phyloP scores from a whole-genome alignment of 2,888 invertebrate genomes.

The Pilophorus perplexus region DNA sequence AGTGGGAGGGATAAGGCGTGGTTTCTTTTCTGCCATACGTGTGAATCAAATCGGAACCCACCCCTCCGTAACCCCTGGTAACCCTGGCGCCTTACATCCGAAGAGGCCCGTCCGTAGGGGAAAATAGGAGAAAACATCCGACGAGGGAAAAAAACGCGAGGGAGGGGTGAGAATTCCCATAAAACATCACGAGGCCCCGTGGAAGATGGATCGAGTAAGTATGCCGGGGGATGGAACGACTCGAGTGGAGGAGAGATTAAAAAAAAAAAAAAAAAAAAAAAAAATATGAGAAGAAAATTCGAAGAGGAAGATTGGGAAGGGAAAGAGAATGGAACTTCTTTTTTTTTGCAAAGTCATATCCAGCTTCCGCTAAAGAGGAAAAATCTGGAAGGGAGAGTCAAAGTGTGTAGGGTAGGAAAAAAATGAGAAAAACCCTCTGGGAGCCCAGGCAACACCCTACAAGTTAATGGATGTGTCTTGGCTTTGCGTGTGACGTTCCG shows the following conservation, averaged over 20 bases:
- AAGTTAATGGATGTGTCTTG: background rate
- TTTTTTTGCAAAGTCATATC: background rate
- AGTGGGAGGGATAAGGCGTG: no score
- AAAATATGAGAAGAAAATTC: background rate
- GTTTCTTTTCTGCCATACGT: no score
- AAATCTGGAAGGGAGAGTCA: background rate
- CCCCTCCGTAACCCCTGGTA: no score
- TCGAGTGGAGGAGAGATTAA: background rate
- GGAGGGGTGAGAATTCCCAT: no score
- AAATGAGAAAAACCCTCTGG: background rate
- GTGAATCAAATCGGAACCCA: no score
- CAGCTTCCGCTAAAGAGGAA: background rate
- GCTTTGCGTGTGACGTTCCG: background rate
- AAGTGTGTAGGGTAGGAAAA: background rate
- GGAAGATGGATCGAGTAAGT: no score
- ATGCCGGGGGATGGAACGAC: no score
- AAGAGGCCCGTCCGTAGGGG: no score
- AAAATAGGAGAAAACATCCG: no score
- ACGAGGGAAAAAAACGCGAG: no score
- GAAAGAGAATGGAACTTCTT: background rate
- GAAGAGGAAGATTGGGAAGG: background rate
- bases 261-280: background rate
- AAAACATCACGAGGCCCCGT: no score
- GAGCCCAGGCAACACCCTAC: background rate
- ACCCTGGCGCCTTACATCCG: no score